These are phyloP conservation scores for Cotesia glomerata DNA, from an alignment of 1,140 invertebrate species.

Conservation along the genomic window DNA sequence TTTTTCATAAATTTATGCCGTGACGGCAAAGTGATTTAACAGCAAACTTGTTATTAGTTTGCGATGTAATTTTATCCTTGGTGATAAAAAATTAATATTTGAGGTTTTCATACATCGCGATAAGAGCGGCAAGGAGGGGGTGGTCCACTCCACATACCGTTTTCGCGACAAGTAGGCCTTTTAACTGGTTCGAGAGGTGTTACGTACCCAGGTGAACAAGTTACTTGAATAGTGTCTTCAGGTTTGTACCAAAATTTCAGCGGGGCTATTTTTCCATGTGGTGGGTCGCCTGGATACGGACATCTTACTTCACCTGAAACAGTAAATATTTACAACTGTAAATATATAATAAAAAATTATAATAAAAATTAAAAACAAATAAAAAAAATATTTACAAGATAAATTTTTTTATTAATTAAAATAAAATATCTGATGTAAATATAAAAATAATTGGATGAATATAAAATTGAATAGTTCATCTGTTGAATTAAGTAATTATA, in stretches of 20 bases:
- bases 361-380: too few relatives aligned
- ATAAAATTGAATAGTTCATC: not conserved
- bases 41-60: not conserved
- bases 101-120: constrained; percentile 55
- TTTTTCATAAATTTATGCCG: constrained; percentile 23
- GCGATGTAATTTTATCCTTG: constrained; percentile 11
- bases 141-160: constrained; percentile 61
- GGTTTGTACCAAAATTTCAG: constrained; percentile 80
- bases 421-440: not conserved
- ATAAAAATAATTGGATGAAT: not conserved
- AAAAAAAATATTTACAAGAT: not conserved
- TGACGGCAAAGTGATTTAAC: constrained; percentile 12
- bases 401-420: too few relatives aligned
- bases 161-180: constrained; percentile 58
- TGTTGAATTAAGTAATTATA: not conserved
- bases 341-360: too few relatives aligned
- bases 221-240: constrained; percentile 75
- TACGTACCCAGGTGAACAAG: constrained; percentile 74
- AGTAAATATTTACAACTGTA: constrained; percentile 22
- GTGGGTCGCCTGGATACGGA: constrained; percentile 75
- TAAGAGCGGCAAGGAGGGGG: constrained; percentile 63
- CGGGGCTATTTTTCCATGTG: constrained; percentile 73
- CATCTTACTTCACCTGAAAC: constrained; percentile 75
- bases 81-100: constrained; percentile 20
- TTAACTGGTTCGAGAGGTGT: constrained; percentile 58